Base-by-base conservation (phyloP, 2,888 invertebrate genomes). In the Lamproptera curius region DNA sequence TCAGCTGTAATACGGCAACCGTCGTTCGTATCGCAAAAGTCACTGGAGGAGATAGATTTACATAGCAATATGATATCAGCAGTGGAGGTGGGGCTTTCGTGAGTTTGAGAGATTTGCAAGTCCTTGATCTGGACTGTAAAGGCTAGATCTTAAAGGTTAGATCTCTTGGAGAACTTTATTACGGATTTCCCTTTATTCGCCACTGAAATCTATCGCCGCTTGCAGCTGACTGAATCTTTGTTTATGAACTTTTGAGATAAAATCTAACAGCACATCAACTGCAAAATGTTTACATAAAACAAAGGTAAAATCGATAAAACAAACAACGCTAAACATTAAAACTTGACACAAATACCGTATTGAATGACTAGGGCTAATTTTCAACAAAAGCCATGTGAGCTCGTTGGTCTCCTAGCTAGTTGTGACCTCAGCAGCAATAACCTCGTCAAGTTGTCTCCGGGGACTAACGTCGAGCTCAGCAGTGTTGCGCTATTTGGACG, bases 91-190 rank as follows among this genome's bases (percentile, higher is more conserved):
- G 91, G 5, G 91, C 95, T 0, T 93, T 97, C 60, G 81, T 89
- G 44, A 92, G 92, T 8, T 85, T 96, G 52, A 83, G 88, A 17
- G 89, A 90, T 54, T 87, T 96, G 15, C 90, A 91, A 61, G 88
- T 89, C 54, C 89, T 97, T 23, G 92, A 93, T 70, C 78, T 96
- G 40, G 92, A 94, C 1, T 91, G 93, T 56, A 97, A 97, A 90
- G 93, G 55, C 89, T 97, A 11, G 47, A 92, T 92, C 61, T 84
- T 97, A 94, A 61, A 92, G 92, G 59, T 82, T 98, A 56, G 95
- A 97, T 72, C 84, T 98, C 16, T 95, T 96, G 0, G 92, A 94
- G 65, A 97, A 97, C 85, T 95, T 95, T 70, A 92, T 97, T 46
- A 88, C 89, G 1, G 94, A 94, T 69, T 94, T 96, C 67, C 96